These are phyloP conservation scores for Microplitis mediator DNA, from an alignment of 1,140 invertebrate genomes.

Conservation along the genomic window DNA sequence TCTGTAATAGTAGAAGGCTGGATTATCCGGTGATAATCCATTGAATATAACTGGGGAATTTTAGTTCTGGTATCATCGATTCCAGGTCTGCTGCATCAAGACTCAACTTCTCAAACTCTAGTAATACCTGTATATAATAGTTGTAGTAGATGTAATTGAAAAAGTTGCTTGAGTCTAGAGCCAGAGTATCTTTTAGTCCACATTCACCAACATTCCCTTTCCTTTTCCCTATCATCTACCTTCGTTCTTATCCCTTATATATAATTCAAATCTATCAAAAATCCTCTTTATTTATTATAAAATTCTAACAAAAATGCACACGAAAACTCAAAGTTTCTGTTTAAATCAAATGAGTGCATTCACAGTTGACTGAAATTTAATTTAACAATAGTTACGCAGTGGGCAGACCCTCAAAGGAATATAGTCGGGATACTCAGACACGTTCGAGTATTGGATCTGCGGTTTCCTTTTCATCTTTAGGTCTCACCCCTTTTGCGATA, in stretches of 20 bases:
- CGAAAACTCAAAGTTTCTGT: too few species aligned
- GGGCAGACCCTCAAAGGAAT: too few species aligned
- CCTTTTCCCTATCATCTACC: neutral
- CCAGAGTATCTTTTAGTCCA: neutral
- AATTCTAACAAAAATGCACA: too few species aligned
- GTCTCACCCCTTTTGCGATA: too few species aligned
- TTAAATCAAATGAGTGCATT: too few species aligned
- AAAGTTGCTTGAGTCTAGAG: slow-evolving; percentile 35
- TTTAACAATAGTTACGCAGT: too few species aligned
- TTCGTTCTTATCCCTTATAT: neutral
- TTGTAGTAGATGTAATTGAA: slow-evolving; percentile 40
- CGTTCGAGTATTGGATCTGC: too few species aligned
- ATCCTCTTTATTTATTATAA: neutral
- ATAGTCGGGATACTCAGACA: too few species aligned
- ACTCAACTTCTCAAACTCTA: too few species aligned
- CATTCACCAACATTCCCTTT: neutral
- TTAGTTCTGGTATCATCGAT: slow-evolving; percentile 47
- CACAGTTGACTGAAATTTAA: neutral
- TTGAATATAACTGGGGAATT: slow-evolving; percentile 46
- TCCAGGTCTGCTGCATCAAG: slow-evolving; percentile 20
- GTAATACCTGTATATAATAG: too few species aligned
- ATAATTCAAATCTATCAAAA: neutral
- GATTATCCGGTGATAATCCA: slow-evolving; percentile 49
- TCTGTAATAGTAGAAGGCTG: slow-evolving; percentile 6
- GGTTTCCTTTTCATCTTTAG: too few species aligned